Percentiles rank a stretch among this genome's conserved stretches.
Conservation (phyloP, 2,113 vertebrate species). For the Cettia cetti region DNA sequence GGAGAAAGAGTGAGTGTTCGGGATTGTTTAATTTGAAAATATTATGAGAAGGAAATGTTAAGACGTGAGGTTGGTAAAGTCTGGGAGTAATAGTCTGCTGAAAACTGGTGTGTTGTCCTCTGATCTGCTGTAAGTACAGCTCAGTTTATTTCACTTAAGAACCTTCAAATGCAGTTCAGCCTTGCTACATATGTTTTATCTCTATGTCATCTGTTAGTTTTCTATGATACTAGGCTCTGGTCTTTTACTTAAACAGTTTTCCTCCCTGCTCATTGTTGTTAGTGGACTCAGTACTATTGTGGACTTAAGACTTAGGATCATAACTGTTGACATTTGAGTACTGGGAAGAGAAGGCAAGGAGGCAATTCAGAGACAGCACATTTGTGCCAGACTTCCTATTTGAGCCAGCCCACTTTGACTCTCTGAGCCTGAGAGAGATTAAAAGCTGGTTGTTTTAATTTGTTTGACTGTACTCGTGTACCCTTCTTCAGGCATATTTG, state of each 20-base stretch:
- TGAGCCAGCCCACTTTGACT: not conserved
- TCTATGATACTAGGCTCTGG: accelerated
- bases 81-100: not conserved
- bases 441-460: not conserved
- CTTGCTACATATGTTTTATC: not conserved
- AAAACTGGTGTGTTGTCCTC: not conserved
- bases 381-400: not conserved
- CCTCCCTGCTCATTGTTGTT: not conserved
- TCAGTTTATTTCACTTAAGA: not conserved
- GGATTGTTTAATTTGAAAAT: not conserved
- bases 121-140: not conserved
- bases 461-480: not conserved
- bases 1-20: not conserved
- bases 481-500: not conserved
- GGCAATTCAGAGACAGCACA: not conserved
- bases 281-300: not conserved
- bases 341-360: not conserved
- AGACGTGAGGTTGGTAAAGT: not conserved
- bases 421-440: not conserved
- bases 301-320: accelerated
- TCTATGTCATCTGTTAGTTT: not conserved
- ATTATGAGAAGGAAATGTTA: not conserved
- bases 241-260: not conserved
- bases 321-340: not conserved
- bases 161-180: not conserved